Percentiles rank a stretch among this genome's conserved stretches.
phyloP scores from a whole-genome alignment of 2,113 vertebrate species.

The Rafetus swinhoei region DNA sequence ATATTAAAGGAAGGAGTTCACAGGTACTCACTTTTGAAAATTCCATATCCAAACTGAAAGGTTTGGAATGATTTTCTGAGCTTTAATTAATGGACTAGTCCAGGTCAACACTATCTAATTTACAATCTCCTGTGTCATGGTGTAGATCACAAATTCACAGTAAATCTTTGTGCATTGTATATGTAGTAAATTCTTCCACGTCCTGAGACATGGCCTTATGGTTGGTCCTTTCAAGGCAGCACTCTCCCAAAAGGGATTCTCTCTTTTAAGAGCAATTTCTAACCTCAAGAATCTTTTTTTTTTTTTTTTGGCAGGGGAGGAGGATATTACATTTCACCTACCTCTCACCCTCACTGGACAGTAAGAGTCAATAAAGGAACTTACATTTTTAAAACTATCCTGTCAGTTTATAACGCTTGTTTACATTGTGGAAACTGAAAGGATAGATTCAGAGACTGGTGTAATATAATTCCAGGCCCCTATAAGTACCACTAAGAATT shows the following conservation, averaged over 20 bases:
- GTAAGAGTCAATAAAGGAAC: background rate
- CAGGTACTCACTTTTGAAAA: background rate
- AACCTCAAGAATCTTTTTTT: background rate
- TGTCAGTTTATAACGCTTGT: background rate
- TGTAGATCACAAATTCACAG: background rate
- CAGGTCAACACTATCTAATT: background rate
- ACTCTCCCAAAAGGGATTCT: background rate
- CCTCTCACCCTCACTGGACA: background rate
- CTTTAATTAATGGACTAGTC: background rate
- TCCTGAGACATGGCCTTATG: background rate
- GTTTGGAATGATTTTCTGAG: background rate
- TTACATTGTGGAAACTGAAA: background rate
- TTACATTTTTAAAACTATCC: background rate
- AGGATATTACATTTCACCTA: background rate
- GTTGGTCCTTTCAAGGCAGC: background rate
- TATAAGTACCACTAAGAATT: background rate
- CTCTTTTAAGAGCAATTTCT: background rate
- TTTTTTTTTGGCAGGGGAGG: background rate
- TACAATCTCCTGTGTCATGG: background rate
- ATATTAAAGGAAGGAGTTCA: background rate
- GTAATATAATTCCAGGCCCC: background rate
- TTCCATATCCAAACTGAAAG: background rate
- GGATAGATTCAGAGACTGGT: background rate
- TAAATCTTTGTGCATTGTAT: background rate
- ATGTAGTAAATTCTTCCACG: background rate